Conservation (phyloP, 2,113 vertebrate genomes). For the Acrocephalus arundinaceus region DNA sequence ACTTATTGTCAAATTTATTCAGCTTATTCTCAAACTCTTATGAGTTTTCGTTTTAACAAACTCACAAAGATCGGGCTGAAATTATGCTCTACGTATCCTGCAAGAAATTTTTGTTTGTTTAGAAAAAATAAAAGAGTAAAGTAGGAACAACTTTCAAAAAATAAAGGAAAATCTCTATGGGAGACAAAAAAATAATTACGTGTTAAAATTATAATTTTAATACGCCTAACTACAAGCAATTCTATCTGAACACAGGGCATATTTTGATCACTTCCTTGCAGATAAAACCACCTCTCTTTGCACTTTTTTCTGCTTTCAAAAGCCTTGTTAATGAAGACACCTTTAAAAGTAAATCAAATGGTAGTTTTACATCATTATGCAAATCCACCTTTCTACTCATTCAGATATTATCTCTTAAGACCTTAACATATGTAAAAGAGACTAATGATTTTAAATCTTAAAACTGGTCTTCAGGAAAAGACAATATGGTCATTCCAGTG, state of each 20-base stretch:
- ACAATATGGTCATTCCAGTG: constrained; percentile 44
- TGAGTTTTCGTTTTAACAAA: neutral
- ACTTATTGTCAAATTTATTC: too few species aligned
- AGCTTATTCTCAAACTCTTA: neutral
- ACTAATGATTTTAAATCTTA: constrained; percentile 58
- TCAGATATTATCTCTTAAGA: constrained; percentile 58
- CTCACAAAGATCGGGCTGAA: neutral
- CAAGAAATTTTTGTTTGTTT: neutral
- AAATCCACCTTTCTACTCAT: constrained; percentile 35
- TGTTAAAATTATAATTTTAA: neutral
- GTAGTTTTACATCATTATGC: constrained; percentile 21
- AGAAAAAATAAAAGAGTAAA: neutral
- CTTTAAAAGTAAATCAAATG: constrained; percentile 43
- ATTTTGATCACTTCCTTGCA: neutral
- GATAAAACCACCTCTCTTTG: neutral
- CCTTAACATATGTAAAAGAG: constrained; percentile 37
- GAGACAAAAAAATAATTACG: neutral
- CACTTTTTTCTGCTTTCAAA: neutral
- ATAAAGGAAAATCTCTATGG: neutral
- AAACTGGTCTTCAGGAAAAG: constrained; percentile 23
- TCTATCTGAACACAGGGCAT: neutral
- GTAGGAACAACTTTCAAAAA: neutral
- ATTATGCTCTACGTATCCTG: neutral
- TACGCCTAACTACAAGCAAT: neutral
- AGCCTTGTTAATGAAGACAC: constrained; percentile 10